Base-by-base conservation (phyloP, 2,113 vertebrate genomes). In the Periophthalmodon schlosseri region DNA sequence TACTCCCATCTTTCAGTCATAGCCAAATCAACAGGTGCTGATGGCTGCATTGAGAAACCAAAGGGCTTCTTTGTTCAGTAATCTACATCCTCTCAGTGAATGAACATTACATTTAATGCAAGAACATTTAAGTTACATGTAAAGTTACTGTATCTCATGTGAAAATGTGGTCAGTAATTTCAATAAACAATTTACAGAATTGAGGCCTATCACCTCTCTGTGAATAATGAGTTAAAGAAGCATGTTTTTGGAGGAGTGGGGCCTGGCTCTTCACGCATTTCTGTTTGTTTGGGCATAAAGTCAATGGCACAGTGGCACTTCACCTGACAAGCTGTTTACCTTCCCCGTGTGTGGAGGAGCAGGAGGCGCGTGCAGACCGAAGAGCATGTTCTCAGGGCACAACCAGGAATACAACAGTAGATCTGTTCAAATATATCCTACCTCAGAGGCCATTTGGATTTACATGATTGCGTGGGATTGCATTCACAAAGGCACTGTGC, bases 301-400 rank as follows among this genome's bases (percentile, higher is more conserved):
- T 68, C 44, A 68, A 68, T 21, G 66, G 23, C 66, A 68, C 66
- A 68, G 66, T 24, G 39, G 39, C 20, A 68, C 66, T 68, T 21
- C n/a, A 46, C 66, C 66, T 68, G 46, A 68, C 66, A 68, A 68
- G 23, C 66, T 68, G 66, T 68, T 68, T 46, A 49, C 44, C n/a
- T 68, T 68, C 44, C 15, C 44, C 47, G 66, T n/a, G 63, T 68
- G 11, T 24, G 15, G 16, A 44, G 46, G 23, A 49, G 44, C 44
- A 68, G 13, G 66, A 47, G 39, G n/a, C n/a, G n/a, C n/a, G 46
- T 12, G 49, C 66, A 49, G 11, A 28, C 39, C 24, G 10, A 65
- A 18, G 34, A 24, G 66, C 21, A 68, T 9, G n/a, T 47, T 23
- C 66, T 49, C 20, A 49, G 9, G 5, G n/a, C 24, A n/a, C 18